Percentiles rank a stretch among this genome's conserved stretches.
Evolutionary conservation across 2,888 invertebrate genomes (phyloP).

Genomic region (Polymixis lichenea): DNA sequence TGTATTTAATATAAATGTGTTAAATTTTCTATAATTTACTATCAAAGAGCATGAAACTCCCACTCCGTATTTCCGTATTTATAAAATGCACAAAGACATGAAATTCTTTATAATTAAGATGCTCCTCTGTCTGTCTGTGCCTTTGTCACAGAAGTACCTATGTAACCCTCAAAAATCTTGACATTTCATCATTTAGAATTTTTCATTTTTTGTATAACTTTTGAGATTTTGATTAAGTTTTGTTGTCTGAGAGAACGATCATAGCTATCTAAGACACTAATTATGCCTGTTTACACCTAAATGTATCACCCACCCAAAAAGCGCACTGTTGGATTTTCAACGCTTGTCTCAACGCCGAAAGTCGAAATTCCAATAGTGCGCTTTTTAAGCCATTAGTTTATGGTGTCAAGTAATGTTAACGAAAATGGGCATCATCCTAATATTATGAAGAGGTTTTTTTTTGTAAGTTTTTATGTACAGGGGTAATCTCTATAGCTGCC

Average conservation of each 20-base stretch:
- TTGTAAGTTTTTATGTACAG: too few species aligned
- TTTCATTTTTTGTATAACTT: neutral
- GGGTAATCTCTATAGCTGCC: too few species aligned
- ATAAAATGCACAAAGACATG: neutral
- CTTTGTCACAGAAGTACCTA: neutral
- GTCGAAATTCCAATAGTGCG: neutral
- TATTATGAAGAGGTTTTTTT: too few species aligned
- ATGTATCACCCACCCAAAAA: too few species aligned
- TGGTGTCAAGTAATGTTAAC: neutral
- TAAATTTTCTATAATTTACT: neutral
- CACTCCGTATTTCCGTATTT: neutral
- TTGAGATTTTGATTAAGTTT: neutral
- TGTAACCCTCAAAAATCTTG: too few species aligned
- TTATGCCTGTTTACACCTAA: too few species aligned
- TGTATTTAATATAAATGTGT: neutral
- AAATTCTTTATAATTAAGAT: neutral
- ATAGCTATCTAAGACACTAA: too few species aligned
- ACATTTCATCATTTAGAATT: too few species aligned
- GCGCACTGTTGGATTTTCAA: too few species aligned
- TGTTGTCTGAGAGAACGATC: too few species aligned
- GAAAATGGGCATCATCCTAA: neutral
- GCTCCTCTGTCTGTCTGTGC: neutral
- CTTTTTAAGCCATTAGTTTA: neutral
- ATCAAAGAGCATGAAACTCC: neutral
- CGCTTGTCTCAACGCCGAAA: too few species aligned